Conservation (phyloP, 2,797 vertebrate genomes). For the Phataginus tricuspis region DNA sequence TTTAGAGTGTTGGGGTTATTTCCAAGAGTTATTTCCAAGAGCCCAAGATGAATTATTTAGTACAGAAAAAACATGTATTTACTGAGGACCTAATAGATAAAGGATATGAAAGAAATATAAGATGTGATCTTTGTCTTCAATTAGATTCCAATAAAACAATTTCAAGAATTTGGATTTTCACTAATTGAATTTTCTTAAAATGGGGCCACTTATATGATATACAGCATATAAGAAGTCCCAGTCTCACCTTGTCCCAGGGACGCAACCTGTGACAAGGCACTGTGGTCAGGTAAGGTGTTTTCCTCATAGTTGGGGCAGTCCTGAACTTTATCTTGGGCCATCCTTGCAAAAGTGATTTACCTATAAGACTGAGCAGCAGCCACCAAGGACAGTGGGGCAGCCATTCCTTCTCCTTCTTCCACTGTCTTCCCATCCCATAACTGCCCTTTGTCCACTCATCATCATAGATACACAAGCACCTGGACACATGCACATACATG, state of each 20-base stretch:
- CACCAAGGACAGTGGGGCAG: not conserved
- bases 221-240: not conserved
- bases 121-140: not conserved
- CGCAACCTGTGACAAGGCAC: not conserved
- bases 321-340: not conserved
- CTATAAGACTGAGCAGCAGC: not conserved
- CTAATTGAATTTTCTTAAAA: slow-evolving; percentile 60
- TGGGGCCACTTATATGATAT: not conserved
- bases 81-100: not conserved
- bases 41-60: slow-evolving; percentile 43
- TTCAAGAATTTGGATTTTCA: slow-evolving; percentile 52
- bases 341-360: not conserved
- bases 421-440: not conserved
- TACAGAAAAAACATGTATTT: slow-evolving; percentile 29
- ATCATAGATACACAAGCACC: not conserved
- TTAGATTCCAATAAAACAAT: slow-evolving; percentile 33
- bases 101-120: slow-evolving; percentile 58
- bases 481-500: not conserved
- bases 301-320: not conserved
- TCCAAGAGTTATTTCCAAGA: slow-evolving; percentile 65
- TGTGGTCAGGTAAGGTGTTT: not conserved
- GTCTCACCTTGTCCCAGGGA: not conserved
- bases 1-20: not conserved
- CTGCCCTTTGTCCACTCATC: not conserved
- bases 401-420: not conserved